Evolutionary conservation across 2,113 vertebrate genomes (phyloP), one percentile per base, ranked within the genome.

Genomic region (Acrocephalus kingi): DNA sequence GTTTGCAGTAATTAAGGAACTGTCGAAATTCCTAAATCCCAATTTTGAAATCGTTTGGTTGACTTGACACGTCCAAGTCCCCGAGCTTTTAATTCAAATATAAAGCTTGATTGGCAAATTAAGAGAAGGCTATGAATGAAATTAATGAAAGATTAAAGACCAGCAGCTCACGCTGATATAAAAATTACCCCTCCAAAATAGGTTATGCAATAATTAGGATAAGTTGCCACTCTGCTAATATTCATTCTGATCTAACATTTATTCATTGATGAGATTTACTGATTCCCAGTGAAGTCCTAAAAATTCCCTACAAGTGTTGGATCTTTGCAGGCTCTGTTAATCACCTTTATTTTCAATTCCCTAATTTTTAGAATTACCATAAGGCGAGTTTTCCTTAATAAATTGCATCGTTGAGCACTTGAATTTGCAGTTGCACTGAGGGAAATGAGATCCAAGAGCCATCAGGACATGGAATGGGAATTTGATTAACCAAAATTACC

Each of bases 81-180:
- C 95, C 75, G 55, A 96, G 94, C 87, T 94, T 91, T 94, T 93
- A 96, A 96, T 85, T 96, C 93, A 93, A 93, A 94, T 64, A 90
- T 88, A 96, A 96, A 96, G 85, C 92, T 96, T 95, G 96, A 97
- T 55, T 96, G 96, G 96, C 94, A 97, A 96, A 97, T 97, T 97
- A 97, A 96, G 93, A 90, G 89, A 94, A 95, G 90, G 63, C 88
- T 96, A 45, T 88, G 92, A 94, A 94, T 67, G 48, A 96, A 96
- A 96, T 96, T 96, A 97, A 92, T 92, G 94, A 96, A 94, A 96
- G 93, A 97, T 94, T 96, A 96, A 97, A 95, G 96, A 87, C 92
- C 93, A 91, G 78, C 90, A 80, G 90, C 85, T 94, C 93, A 81
- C 30, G 76, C 82, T 88, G 93, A 86, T 94, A 80, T 37, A 86